Evolutionary conservation across 2,113 vertebrate species (phyloP).

Genomic region (Nycticorax nycticorax): DNA sequence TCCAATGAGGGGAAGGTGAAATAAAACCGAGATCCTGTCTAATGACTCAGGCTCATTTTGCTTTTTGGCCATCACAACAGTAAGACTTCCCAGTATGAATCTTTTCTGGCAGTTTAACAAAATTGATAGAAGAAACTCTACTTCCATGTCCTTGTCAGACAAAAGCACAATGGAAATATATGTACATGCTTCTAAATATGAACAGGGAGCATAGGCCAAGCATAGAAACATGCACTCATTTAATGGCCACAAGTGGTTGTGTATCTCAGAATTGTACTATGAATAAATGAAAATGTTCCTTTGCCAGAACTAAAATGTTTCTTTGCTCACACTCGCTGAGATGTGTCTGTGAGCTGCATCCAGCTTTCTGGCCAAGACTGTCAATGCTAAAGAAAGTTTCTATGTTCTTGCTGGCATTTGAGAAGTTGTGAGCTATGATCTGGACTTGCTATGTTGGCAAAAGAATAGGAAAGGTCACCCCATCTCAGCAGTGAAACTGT

Average conservation of each 20-base stretch:
- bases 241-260: background rate
- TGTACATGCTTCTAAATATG: background rate
- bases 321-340: background rate
- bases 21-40: background rate
- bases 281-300: background rate
- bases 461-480: constrained; percentile 5
- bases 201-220: background rate
- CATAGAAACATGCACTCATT: background rate
- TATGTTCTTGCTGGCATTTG: constrained; percentile 20
- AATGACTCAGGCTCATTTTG: background rate
- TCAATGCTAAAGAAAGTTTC: background rate
- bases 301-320: background rate
- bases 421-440: constrained; percentile 27
- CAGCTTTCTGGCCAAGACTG: background rate
- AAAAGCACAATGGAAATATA: background rate
- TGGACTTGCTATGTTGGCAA: background rate
- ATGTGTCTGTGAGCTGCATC: background rate
- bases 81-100: background rate
- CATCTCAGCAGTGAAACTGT: constrained; percentile 35
- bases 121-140: background rate
- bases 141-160: background rate
- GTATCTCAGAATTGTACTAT: background rate
- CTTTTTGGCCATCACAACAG: background rate
- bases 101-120: background rate
- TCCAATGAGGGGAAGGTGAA: background rate